Evolutionary conservation across 1,140 invertebrate genomes (phyloP), one percentile per base, ranked within the genome.

Genomic region (Atta colombica): DNA sequence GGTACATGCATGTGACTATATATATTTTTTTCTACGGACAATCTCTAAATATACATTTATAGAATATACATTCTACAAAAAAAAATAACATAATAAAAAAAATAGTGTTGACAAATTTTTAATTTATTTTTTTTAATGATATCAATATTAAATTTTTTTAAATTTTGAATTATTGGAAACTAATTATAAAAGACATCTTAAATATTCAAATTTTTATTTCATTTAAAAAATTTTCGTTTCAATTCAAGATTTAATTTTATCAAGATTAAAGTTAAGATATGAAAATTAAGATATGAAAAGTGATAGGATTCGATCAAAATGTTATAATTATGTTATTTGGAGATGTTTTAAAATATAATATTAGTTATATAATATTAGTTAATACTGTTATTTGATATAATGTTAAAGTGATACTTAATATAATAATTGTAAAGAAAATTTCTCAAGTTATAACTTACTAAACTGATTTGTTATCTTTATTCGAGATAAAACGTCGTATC

Each of bases 401-500:
- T 66, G 16, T 39, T 35, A 6, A 35, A 66, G 3, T 68, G 21
- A 68, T 21, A 45, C 21, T 21, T 68, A 68, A 68, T 51, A 53
- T 51, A 53, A 35, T 66, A 72, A 58, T 28, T 31, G 35, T 39
- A 16, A 49, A 45, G 18, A 12, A 60, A 60, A 45, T 12, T 39
- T 60, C 3, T 21, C 25, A 68, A 45, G 1, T 10, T 45, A 45
- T 55, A 31, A 28, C 4, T 6, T 18, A 35, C 4, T 28, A 45
- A 8, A 63, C 5, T 5, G 35, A 71, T 49, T 45, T 49, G 18
- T 51, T 60, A 14, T 39, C 25, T 69, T 31, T 18, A 2, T 58
- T 71, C 66, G 16, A 71, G 66, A 53, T 71, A 81, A 66, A 51
- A 21, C 45, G 28, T 80, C 78, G 28, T 39, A 16, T 31, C 21